Evolutionary conservation across 2,113 vertebrate species (phyloP).

Genomic region (Pseudorasbora parva): DNA sequence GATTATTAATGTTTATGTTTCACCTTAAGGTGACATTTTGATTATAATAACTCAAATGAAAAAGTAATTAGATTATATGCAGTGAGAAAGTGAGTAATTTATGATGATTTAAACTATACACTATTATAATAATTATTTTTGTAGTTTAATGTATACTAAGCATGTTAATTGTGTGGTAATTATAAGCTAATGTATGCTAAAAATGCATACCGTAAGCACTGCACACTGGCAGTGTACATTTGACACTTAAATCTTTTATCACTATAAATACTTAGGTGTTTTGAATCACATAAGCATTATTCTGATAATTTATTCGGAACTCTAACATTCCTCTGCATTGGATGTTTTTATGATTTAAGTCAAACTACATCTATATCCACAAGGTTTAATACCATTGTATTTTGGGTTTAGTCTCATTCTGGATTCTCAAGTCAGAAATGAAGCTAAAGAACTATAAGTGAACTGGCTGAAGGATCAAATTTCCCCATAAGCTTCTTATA

Average conservation of each 20-base stretch:
- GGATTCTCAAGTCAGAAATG: conserved; percentile 47
- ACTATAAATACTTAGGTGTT: background rate
- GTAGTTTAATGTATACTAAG: background rate
- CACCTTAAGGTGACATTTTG: background rate
- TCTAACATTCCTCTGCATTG: background rate
- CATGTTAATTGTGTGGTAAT: background rate
- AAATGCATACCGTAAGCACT: background rate
- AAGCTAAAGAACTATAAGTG: conserved; percentile 53
- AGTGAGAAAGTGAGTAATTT: background rate
- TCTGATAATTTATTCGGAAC: background rate
- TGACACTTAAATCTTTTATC: background rate
- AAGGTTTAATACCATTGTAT: conserved; percentile 43
- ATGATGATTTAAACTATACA: background rate
- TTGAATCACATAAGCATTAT: background rate
- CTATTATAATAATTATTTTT: background rate
- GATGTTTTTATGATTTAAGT: background rate
- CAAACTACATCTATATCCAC: conserved; percentile 25
- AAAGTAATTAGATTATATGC: background rate
- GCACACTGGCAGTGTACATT: background rate
- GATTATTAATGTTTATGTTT: background rate
- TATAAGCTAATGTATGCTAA: background rate
- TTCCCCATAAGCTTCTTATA: conserved; percentile 62
- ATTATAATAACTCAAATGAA: background rate
- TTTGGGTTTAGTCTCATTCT: conserved; percentile 39
- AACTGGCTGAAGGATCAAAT: conserved; percentile 56